A percentile compares a stretch with the other conserved stretches of the same genome.
These are phyloP conservation scores for Chunga burmeisteri DNA, from an alignment of 2,113 vertebrate species.

Conservation along the genomic window DNA sequence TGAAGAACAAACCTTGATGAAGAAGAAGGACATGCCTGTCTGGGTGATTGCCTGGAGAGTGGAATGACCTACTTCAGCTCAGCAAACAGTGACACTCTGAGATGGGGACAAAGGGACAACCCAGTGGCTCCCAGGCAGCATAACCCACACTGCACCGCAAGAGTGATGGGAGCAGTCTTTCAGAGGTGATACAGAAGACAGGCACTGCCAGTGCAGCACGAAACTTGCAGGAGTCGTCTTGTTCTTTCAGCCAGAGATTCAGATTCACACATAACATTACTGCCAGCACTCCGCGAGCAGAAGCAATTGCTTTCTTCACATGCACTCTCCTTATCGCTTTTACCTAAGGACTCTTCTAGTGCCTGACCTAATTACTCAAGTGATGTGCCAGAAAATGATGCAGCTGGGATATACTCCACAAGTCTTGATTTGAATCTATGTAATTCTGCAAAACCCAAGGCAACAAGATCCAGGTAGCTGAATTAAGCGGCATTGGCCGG, in stretches of 20 bases:
- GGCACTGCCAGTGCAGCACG: background rate
- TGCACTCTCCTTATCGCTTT: slow-evolving; percentile 2
- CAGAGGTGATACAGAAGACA: background rate
- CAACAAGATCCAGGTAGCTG: background rate
- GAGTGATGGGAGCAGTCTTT: background rate
- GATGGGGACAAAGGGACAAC: background rate
- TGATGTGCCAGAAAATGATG: slow-evolving; percentile 12
- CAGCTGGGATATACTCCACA: background rate
- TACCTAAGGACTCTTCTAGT: background rate
- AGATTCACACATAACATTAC: background rate
- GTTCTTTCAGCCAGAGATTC: background rate
- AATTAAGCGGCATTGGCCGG: background rate
- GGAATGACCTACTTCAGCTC: slow-evolving; percentile 43
- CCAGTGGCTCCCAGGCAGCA: background rate
- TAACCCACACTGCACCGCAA: background rate
- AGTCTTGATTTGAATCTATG: slow-evolving; percentile 8
- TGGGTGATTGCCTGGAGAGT: background rate
- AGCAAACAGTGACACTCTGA: background rate
- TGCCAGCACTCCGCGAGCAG: background rate
- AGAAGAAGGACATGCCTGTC: slow-evolving; percentile 14
- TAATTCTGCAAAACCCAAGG: slow-evolving; percentile 46
- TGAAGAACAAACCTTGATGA: slow-evolving; percentile 34
- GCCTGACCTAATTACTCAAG: background rate
- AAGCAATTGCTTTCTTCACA: background rate
- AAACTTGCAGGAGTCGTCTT: background rate